phyloP scores from a whole-genome alignment of 2,797 vertebrate genomes.

The Anabas testudineus region DNA sequence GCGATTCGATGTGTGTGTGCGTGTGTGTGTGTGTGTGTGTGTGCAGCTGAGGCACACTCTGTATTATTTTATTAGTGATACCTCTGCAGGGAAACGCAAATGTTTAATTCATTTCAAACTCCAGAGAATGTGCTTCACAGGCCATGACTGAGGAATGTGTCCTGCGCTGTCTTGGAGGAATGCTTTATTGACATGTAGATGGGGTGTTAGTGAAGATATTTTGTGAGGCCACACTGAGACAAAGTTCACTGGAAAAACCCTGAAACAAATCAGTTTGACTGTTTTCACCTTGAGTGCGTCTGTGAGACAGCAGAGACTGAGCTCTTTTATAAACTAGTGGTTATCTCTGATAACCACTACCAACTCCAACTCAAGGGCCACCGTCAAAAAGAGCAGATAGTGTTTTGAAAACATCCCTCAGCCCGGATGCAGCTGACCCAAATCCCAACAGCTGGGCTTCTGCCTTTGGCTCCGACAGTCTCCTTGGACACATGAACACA shows the following conservation, averaged over 20 bases:
- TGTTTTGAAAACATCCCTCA: constrained; percentile 53
- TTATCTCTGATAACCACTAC: constrained; percentile 9
- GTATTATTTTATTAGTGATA: constrained; percentile 40
- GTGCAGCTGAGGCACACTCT: constrained; percentile 26
- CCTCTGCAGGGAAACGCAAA: constrained; percentile 38
- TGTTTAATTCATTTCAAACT: constrained; percentile 58
- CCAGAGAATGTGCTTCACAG: constrained; percentile 43
- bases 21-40: constrained; percentile 11
- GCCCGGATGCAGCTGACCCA: constrained; percentile 45
- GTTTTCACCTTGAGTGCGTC: constrained; percentile 27
- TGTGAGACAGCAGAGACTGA: constrained; percentile 11
- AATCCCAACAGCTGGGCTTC: constrained; percentile 71
- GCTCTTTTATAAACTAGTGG: neutral
- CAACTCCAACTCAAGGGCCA: constrained; percentile 16
- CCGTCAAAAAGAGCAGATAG: constrained; percentile 34
- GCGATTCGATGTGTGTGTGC: constrained; percentile 11
- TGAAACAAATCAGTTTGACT: constrained; percentile 41
- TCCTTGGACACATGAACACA: constrained; percentile 64
- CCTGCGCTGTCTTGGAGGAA: constrained; percentile 58
- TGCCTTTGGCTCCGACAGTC: constrained; percentile 66
- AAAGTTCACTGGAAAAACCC: constrained; percentile 18
- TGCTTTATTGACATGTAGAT: constrained; percentile 59
- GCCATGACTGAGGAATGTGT: constrained; percentile 66
- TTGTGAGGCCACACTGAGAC: constrained; percentile 13
- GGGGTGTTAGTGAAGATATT: constrained; percentile 45